Evolutionary conservation across 2,888 invertebrate genomes (phyloP), one percentile per base, ranked within the genome.

Genomic region (Mechanitis mazaeus): DNA sequence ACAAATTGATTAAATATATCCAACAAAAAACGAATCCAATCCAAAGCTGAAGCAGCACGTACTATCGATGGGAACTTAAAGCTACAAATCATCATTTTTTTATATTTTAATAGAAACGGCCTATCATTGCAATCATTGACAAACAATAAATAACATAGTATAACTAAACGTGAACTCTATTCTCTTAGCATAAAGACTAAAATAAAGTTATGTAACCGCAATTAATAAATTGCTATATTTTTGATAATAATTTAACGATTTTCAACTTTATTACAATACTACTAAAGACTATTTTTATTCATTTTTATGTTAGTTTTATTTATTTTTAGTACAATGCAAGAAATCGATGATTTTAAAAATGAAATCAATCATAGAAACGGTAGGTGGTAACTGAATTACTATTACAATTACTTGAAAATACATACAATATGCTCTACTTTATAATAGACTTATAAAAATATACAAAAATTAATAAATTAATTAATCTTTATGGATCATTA

Each of bases 351-450:
- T 76, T 72, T 79, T 75, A 69, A 72, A 78, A 81, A 87, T 84
- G 85, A 85, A 86, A 87, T 83, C 86, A 85, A 87, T 87, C 85
- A 84, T 71, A 69, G 66, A 73, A 84, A 78, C 87, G 70, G 86
- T 86, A 86, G 87, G 87, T 83, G 87, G 87, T 84, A 79, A 78
- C 83, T 76, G 82, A 78, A 79, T 84, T 85, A 85, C 84, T 82
- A 70, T 71, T 60, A 60, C 58, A 69, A 54, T 31, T 33, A 54
- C 28, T 31, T 6, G 33, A 54, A 54, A n/a, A 47, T 20, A 28
- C n/a, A n/a, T 47, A 47, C n/a, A 47, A 47, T 47, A 7, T 20
- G 28, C 47, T 47, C n/a, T 47, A 20, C 47, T 35, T 35, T 35
- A 35, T 5, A 5, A 35, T 35, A 35, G 3, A 35, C 3, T 35